Base-by-base conservation (phyloP, 2,797 vertebrate genomes). In the Leptoclinus maculatus region DNA sequence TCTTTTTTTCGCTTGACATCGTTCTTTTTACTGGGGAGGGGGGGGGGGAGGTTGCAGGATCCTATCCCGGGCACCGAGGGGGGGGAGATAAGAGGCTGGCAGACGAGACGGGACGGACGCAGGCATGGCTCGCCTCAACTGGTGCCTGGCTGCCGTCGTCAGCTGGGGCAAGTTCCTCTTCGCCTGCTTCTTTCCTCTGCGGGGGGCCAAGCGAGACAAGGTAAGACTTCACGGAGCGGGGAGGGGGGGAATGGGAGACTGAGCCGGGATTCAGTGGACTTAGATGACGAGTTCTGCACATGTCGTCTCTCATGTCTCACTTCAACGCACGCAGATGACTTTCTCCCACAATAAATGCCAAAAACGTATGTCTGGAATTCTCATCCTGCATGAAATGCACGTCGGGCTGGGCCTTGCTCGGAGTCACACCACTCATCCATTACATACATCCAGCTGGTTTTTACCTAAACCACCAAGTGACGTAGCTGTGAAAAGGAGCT, bases 111-210 rank as follows among this genome's bases (percentile, higher is more conserved):
- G 91, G 87, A 88, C 87, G 86, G 83, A 89, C 83, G 71, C 84
- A 90, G 90, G 88, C 91, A 97, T 98, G 97, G 96, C 96, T 93
- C 95, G 96, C 79, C 93, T 97, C 93, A 95, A 96, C 94, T 96
- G 97, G 96, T 98, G 97, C 93, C 96, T 97, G 89, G 95, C 96
- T 82, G 95, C 96, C 74, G 92, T 97, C 91, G 93, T 98, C 92
- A 95, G 96, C 91, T 98, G 97, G 97, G 96, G 97, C 88, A 97
- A 97, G 93, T 97, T 96, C 90, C 89, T 97, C 89, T 96, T 97
- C 80, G 93, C 95, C 74, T 98, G 97, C 91, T 93, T 97, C 86
- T 94, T 97, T 79, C 97, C 97, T 76, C 94, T 96, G 92, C 94
- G 95, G 83, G 89, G 96, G 88, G 93, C 95, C 87, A 95, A 95